Evolutionary conservation across 2,888 invertebrate genomes (phyloP), one percentile per base, ranked within the genome.

Genomic region (Teleiodes luculella): DNA sequence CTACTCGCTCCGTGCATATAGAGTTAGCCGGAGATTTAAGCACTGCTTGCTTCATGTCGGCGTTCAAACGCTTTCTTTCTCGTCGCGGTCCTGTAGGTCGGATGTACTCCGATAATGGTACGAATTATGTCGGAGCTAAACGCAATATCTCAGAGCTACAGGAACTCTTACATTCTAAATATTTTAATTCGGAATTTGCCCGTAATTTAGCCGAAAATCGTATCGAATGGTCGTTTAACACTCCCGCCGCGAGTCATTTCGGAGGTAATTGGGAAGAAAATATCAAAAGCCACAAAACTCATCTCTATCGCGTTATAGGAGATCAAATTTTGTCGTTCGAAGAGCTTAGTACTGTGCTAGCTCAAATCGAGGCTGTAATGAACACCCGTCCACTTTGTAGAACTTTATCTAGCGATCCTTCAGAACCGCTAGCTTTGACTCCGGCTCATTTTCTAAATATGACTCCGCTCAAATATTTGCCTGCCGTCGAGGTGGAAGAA

Each of bases 11-110:
- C 1, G 37, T 57, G 5, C 61, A 61, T 20, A 56, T 58, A 2
- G 61, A 61, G 46, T 11, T 61, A 8, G 57, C 55, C 7, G 51
- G 52, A 0, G 59, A 59, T 24, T 45, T 63, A 11, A 53, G 48
- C 11, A 58, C 61, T 7, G 54, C 50, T 1, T 33, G 48, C 14
- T 63, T 63, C 43, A 16, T 61, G 7, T 35, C 39, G 11, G 61
- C 61, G 0, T 57, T 63, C 8, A 63, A 59, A 24, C 53, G 60
- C 2, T 62, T 59, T 50, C 43, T 62, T 3, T 45, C 63, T 14
- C 57, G 59, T 13, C 57, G 63, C 6, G 60, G 63, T n/a, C 58
- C 61, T n/a, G 54, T 56, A 11, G 20, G 16, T 11, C 14, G 37
- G 14, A 30, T 58, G 24, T 56, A 59, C 35, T 54, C 51, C 1